Evolutionary conservation across 2,797 vertebrate species (phyloP), one percentile per base, ranked within the genome.

Genomic region (Benthosema pterotum): DNA sequence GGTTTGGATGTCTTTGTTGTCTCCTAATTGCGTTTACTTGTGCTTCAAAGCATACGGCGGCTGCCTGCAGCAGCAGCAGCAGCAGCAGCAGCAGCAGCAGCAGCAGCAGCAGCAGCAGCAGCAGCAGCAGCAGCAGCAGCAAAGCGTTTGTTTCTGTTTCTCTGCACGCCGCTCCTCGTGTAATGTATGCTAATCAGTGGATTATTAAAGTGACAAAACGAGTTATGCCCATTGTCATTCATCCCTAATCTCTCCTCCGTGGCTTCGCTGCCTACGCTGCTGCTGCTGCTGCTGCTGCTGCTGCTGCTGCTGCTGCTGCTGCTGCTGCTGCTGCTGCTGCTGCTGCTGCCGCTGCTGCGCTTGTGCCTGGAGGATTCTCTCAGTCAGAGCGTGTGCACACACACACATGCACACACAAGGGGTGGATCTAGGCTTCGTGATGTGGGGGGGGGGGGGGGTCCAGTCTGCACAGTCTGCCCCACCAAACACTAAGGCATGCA

Each of bases 151-250:
- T 60, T 58, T 42, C 48, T 55, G 13, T 43, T 43, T 56, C 22
- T 38, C 22, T 38, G 32, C 32, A 12, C 42, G 14, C 11, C 19
- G 17, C 32, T 59, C 12, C 32, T 59, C 12, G 32, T 48, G 14
- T 42, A 47, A 42, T 25, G 11, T 60, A 38, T 38, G 32, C 32
- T 38, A 38, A n/a, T 54, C 22, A 47, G 15, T 60, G 65, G 66
- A 69, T 60, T n/a, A 59, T 42, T 22, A 42, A 7, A 51, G 1
- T 6, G 4, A 13, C 49, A 22, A 11, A 38, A 22, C 9, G 6
- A 61, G 8, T 47, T 52, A 16, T 51, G 1, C 53, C 16, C 38
- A 18, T 50, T 52, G 12, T 48, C 12, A 15, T 60, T 19, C 4
- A 15, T 15, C 22, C 2, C 28, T 55, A 43, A 9, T 32, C 2